phyloP scores from a whole-genome alignment of 2,797 vertebrate genomes.

The Mastacembelus armatus region DNA sequence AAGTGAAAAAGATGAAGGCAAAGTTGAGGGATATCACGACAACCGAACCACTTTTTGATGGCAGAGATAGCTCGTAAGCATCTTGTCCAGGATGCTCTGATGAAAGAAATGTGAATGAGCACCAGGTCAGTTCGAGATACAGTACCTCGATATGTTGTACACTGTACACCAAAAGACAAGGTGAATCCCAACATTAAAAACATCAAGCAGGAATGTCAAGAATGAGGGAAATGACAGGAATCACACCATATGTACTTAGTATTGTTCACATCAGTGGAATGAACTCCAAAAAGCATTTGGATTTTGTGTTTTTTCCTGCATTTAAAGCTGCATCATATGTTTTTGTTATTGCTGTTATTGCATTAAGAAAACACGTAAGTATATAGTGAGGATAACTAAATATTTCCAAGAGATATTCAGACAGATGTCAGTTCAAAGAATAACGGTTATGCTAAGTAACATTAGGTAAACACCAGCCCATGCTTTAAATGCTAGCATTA shows the following conservation, averaged over 20 bases:
- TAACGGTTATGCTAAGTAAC: background rate
- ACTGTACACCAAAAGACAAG: conserved; percentile 36
- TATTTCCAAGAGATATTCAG: background rate
- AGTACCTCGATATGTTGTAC: no score
- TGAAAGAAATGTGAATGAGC: background rate
- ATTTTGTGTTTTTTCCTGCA: no score
- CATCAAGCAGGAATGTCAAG: conserved; percentile 57
- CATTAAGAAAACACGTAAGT: background rate
- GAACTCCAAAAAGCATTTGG: conserved; percentile 1
- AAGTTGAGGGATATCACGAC: background rate
- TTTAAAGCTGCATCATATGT: background rate
- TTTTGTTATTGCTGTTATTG: background rate
- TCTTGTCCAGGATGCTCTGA: conserved; percentile 2
- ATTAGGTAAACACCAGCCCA: background rate
- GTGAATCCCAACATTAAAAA: conserved; percentile 64
- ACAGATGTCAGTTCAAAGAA: background rate
- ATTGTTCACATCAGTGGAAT: conserved; percentile 13
- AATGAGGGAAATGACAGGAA: conserved; percentile 59
- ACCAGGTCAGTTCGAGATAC: conserved; percentile 8
- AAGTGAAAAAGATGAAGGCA: background rate
- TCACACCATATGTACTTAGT: conserved; percentile 43
- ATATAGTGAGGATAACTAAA: background rate
- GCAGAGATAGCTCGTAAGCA: background rate
- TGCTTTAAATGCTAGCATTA: background rate
- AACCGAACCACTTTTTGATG: background rate